Conservation (phyloP, 1,140 invertebrate genomes). For the Magallana ariakensis region DNA sequence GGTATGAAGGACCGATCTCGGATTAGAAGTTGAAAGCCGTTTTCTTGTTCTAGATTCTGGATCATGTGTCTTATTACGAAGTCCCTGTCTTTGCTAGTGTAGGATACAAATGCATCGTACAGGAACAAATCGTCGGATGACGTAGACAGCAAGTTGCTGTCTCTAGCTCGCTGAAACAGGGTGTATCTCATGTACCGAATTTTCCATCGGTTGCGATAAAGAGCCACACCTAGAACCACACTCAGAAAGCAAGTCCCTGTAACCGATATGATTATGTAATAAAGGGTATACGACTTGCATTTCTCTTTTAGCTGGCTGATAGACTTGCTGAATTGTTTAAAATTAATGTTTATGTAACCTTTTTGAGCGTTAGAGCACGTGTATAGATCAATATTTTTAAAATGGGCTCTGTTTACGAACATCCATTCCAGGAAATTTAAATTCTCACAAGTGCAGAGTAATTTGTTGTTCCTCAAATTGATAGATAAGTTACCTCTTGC, state of each 20-base stretch:
- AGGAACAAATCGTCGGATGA: neutral
- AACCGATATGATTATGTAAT: neutral
- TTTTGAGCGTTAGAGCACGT: neutral
- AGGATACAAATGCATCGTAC: constrained; percentile 9
- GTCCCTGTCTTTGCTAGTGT: constrained; percentile 26
- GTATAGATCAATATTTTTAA: neutral
- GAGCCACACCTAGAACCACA: neutral
- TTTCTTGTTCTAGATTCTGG: neutral
- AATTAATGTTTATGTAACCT: neutral
- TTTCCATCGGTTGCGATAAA: constrained; percentile 7
- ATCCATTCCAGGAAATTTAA: neutral
- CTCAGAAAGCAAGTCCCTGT: neutral
- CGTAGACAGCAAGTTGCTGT: neutral
- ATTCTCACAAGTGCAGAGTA: neutral
- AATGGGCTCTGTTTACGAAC: neutral
- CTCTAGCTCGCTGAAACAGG: neutral
- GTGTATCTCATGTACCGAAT: constrained; percentile 22
- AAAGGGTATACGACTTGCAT: neutral
- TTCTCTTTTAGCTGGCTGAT: neutral
- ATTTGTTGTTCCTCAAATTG: neutral
- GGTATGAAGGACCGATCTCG: constrained; percentile 13
- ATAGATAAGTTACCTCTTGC: neutral
- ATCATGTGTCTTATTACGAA: neutral
- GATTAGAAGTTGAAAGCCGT: constrained; percentile 12
- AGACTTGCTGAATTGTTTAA: neutral